Evolutionary conservation across 2,888 invertebrate species (phyloP).

Genomic region (Limnephilus rhombicus): DNA sequence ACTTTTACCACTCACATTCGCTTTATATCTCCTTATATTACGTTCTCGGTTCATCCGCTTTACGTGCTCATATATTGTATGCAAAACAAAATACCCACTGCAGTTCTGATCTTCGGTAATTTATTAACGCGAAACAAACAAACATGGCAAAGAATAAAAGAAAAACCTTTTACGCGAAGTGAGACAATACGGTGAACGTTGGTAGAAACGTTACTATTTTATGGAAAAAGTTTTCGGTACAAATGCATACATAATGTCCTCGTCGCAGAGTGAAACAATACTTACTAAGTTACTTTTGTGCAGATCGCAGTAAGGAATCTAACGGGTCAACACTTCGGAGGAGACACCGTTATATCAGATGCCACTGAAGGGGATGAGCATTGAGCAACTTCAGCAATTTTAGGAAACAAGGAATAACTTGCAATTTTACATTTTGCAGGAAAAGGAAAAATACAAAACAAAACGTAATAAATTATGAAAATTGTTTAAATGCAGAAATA

Average conservation of each 20-base stretch:
- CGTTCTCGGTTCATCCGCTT: too few species aligned
- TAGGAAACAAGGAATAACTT: neutral
- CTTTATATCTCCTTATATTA: too few species aligned
- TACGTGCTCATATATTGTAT: neutral
- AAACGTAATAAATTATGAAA: neutral
- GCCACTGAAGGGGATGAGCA: neutral
- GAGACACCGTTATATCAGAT: neutral
- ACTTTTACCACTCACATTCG: too few species aligned
- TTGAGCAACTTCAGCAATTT: neutral
- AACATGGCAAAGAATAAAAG: slow-evolving; percentile 11
- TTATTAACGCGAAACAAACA: neutral
- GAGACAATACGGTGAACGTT: slow-evolving; percentile 7
- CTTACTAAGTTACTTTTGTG: slow-evolving; percentile 11
- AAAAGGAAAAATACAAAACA: neutral
- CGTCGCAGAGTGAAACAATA: neutral
- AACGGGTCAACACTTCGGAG: neutral
- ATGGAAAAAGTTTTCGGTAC: slow-evolving; percentile 14
- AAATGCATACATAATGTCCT: slow-evolving; percentile 13
- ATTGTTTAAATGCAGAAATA: neutral
- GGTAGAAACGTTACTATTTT: slow-evolving; percentile 12
- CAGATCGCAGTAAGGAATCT: neutral
- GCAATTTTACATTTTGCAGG: neutral
- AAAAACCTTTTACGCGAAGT: slow-evolving; percentile 6
- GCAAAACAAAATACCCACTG: neutral
- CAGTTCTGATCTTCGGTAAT: slow-evolving; percentile 2